phyloP scores from a whole-genome alignment of 2,797 vertebrate species.

The Cygnus olor region DNA sequence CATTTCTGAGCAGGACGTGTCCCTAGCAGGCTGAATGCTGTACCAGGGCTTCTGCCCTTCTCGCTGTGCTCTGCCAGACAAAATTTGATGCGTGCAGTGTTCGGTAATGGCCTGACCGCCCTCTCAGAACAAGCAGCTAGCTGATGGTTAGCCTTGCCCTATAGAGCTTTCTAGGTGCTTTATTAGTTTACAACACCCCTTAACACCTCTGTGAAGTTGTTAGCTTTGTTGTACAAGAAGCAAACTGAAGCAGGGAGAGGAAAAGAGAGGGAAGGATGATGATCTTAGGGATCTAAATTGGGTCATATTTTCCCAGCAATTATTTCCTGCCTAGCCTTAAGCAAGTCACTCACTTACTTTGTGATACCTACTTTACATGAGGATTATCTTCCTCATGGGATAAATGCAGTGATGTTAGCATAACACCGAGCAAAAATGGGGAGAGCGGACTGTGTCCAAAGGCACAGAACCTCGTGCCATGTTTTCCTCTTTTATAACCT shows the following conservation, averaged over 20 bases:
- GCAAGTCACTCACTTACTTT: background rate
- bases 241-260: background rate
- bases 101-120: too few species aligned
- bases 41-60: background rate
- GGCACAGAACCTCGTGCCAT: background rate
- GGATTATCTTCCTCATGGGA: background rate
- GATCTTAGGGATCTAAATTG: background rate
- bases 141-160: background rate
- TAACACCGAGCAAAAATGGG: too few species aligned
- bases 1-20: fast-evolving
- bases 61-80: background rate
- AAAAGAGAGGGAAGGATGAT: background rate
- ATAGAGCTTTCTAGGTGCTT: too few species aligned
- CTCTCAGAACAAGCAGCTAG: background rate
- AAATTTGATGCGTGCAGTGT: background rate
- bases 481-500: background rate
- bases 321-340: background rate
- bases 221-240: background rate
- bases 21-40: fast-evolving
- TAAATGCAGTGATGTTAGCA: background rate
- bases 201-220: fast-evolving
- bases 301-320: background rate
- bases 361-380: background rate
- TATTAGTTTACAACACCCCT: background rate
- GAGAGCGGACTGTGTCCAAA: background rate